Conservation (phyloP, 2,113 vertebrate species). For the Pica pica region DNA sequence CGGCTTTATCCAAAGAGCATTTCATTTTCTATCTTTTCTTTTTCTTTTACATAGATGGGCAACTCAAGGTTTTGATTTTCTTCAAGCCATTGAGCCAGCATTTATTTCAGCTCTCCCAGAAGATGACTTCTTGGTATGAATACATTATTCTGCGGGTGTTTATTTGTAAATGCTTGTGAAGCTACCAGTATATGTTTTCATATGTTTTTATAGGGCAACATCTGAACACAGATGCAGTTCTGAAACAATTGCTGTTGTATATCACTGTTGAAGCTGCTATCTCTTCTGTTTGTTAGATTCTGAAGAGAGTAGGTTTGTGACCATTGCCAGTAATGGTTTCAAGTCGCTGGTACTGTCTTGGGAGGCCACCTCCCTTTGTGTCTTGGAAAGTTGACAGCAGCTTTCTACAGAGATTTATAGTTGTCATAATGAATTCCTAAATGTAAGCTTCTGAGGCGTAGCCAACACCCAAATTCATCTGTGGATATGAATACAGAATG, state of each 20-base stretch:
- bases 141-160: not conserved
- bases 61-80: conserved; percentile 98
- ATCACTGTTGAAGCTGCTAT: not conserved
- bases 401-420: not conserved
- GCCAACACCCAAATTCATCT: not conserved
- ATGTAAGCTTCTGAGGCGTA: not conserved
- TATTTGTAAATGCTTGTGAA: not conserved
- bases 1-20: not conserved
- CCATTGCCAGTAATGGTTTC: not conserved
- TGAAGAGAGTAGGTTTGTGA: not conserved
- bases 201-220: not conserved
- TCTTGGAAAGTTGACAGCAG: not conserved
- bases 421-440: not conserved
- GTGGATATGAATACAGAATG: not conserved
- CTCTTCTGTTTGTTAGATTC: not conserved
- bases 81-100: conserved; percentile 95
- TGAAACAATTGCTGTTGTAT: not conserved
- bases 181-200: not conserved
- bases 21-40: not conserved
- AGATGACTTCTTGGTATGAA: conserved; percentile 95
- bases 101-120: conserved; percentile 97
- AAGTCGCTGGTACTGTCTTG: not conserved
- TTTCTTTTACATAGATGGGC: conserved; percentile 83
- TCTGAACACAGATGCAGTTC: not conserved
- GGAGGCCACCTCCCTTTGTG: not conserved